These are phyloP conservation scores for Schizothorax lantsangensis DNA, from an alignment of 2,797 vertebrate species.

Conservation along the genomic window DNA sequence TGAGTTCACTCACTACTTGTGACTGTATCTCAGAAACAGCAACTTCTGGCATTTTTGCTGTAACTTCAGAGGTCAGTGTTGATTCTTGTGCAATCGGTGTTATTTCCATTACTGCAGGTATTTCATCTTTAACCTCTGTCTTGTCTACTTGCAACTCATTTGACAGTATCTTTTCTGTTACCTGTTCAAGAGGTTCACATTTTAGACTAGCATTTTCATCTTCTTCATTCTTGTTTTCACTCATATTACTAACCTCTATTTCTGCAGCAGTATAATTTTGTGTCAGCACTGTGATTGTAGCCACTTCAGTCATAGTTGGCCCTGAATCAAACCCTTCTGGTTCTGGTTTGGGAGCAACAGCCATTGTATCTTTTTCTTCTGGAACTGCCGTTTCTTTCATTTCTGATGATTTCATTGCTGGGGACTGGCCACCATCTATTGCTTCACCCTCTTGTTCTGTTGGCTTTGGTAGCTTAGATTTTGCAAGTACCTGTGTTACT, in stretches of 20 bases:
- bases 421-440: background rate
- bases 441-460: slow-evolving; percentile 18
- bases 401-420: slow-evolving; percentile 3
- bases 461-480: slow-evolving; percentile 19
- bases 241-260: background rate
- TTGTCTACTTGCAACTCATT: slow-evolving; percentile 32
- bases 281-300: slow-evolving; percentile 13
- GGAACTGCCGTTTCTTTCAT: slow-evolving; percentile 1
- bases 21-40: slow-evolving; percentile 50
- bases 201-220: slow-evolving; percentile 13
- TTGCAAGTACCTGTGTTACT: slow-evolving; percentile 4
- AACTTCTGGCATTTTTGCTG: slow-evolving; percentile 5
- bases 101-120: slow-evolving; percentile 15
- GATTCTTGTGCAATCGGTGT: background rate
- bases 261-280: background rate
- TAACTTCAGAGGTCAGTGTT: slow-evolving; percentile 45
- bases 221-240: slow-evolving; percentile 21
- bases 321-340: background rate
- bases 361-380: slow-evolving; percentile 26
- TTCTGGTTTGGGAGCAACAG: background rate
- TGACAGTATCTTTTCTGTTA: background rate
- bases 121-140: slow-evolving; percentile 30
- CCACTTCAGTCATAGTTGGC: background rate
- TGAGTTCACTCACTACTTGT: slow-evolving; percentile 47
- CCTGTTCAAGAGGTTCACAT: slow-evolving; percentile 11